Evolutionary conservation across 2,113 vertebrate genomes (phyloP), one percentile per base, ranked within the genome.

Genomic region (Cynoglossus semilaevis): DNA sequence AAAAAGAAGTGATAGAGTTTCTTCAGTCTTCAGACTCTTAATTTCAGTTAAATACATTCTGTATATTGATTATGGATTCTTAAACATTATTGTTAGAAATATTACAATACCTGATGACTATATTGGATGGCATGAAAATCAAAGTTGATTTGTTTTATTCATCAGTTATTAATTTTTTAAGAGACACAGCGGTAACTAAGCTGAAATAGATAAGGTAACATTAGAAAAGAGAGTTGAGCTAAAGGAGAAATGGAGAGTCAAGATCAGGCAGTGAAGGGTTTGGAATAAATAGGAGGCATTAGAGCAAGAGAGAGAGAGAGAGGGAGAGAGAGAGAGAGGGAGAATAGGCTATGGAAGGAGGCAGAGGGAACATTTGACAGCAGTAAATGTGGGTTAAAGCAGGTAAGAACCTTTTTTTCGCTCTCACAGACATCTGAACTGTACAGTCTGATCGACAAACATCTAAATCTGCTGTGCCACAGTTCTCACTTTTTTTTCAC

Each of bases 401-500:
- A 48, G 12, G 37, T 34, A 56, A 40, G 51, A 51, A 38, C 15
- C 5, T 44, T 41, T 7, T 53, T 40, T 42, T 16, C 49, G 19
- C 60, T 10, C 59, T 68, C 29, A 19, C 49, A 63, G 35, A 52
- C 7, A 16, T 63, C 42, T 7, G 7, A 60, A 51, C 51, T 62
- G 56, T 40, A 40, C 43, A 49, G 51, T 41, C 50, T 67, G 50
- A 57, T 52, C 51, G 42, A 12, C 18, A 13, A 47, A 47, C 55
- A 15, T 58, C 40, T 47, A 46, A 52, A 62, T 68, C 54, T 56
- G 46, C 55, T 40, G 1, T 46, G 54, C 51, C 11, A 14, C 9
- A 12, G 22, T 29, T 29, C 22, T 29, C 22, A 29, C 22, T 42
- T 58, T 43, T 40, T 51, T 41, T 41, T 41, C 10, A 3, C 37